Evolutionary conservation across 2,113 vertebrate species (phyloP), one percentile per base, ranked within the genome.

Genomic region (Pelusios castaneus): DNA sequence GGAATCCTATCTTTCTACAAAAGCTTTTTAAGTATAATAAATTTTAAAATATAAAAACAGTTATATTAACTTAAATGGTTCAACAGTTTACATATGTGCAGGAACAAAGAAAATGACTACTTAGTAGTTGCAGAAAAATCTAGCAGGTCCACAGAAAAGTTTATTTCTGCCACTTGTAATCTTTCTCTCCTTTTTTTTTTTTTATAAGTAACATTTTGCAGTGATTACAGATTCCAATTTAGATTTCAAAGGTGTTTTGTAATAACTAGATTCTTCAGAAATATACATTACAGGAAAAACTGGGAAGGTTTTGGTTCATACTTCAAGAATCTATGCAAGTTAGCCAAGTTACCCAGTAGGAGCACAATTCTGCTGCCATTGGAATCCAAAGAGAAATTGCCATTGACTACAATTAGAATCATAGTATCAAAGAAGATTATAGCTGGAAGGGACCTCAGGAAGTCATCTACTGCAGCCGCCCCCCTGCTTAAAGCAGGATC

Each of bases 21-120:
- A 98, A 98, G 98, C 97, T 97, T 98, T 98, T 98, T 98, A 97
- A 97, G 95, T 98, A 97, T 98, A 97, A 98, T 98, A 98, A 98
- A 98, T 98, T 98, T 95, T 97, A 97, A 98, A 97, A 97, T 97
- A 97, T 95, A 97, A 97, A 95, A 97, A 95, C 54, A 97, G 92
- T 96, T 97, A 92, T 98, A 97, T 97, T 97, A 97, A 96, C 96
- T 97, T 97, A 97, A 98, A 97, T 97, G 97, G 97, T 97, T 98
- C 97, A 98, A 98, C 97, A 96, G 97, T 98, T 98, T 98, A 96
- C 97, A 98, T 97, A 96, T 98, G 97, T 98, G 97, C 88, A 94
- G 94, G 92, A 95, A 96, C 86, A 96, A 93, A 96, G 91, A 94
- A 95, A 97, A 91, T 90, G 1, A 93, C 87, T 96, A 94, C 95